phyloP scores from a whole-genome alignment of 1,140 invertebrate species.

The Nephila pilipes region DNA sequence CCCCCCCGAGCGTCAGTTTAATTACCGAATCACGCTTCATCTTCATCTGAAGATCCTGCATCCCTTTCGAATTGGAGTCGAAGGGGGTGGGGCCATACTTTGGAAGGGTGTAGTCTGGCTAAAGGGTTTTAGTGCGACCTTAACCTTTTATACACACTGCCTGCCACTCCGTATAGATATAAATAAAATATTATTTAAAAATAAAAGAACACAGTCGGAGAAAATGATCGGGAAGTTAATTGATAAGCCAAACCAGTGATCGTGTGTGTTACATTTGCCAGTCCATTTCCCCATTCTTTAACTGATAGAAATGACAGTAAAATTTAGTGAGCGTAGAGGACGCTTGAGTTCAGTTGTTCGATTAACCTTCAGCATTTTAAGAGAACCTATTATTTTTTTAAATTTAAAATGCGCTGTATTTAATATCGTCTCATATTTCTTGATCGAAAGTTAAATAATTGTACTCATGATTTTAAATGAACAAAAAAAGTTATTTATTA shows the following conservation, averaged over 20 bases:
- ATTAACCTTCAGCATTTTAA: too few species aligned
- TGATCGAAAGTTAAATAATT: too few species aligned
- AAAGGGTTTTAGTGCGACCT: conserved; percentile 53
- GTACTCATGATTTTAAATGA: too few species aligned
- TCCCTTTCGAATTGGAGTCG: background rate
- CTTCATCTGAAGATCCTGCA: conserved; percentile 46
- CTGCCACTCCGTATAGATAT: background rate
- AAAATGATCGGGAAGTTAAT: conserved; percentile 17
- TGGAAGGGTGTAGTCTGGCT: conserved; percentile 45
- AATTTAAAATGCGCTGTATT: too few species aligned
- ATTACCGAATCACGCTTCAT: conserved; percentile 74
- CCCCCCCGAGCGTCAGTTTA: conserved; percentile 44
- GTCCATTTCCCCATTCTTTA: background rate
- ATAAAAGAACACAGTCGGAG: background rate
- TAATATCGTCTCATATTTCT: too few species aligned
- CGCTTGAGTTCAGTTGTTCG: too few species aligned
- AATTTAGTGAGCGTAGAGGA: too few species aligned
- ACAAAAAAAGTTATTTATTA: too few species aligned
- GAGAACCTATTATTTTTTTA: too few species aligned
- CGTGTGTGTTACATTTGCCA: background rate
- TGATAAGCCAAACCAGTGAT: background rate
- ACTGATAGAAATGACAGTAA: too few species aligned
- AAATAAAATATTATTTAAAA: conserved; percentile 8
- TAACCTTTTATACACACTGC: conserved; percentile 56
- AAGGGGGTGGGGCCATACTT: conserved; percentile 44